phyloP scores from a whole-genome alignment of 2,797 vertebrate genomes.

The Lutjanus argentimaculatus region DNA sequence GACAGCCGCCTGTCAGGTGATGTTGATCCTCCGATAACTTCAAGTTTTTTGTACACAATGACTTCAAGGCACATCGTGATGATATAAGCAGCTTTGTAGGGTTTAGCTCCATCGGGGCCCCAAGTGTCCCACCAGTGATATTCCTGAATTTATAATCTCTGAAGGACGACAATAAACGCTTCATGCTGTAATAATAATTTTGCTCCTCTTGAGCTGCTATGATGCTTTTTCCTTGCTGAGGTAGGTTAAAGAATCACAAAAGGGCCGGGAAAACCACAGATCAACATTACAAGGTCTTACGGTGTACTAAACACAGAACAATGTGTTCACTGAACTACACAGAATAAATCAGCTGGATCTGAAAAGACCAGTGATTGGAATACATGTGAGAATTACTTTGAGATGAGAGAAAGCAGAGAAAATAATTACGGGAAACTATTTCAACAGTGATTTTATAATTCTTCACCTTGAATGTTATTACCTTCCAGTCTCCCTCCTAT shows the following conservation, averaged over 20 bases:
- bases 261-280: slow-evolving; percentile 13
- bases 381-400: background rate
- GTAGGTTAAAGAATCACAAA: slow-evolving; percentile 8
- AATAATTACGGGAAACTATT: background rate
- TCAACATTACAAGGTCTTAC: slow-evolving; percentile 21
- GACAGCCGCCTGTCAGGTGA: slow-evolving; percentile 49
- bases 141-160: slow-evolving; percentile 18
- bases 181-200: slow-evolving; percentile 13
- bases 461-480: background rate
- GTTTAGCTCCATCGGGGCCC: slow-evolving; percentile 4
- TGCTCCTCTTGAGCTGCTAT: background rate
- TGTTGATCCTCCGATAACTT: slow-evolving; percentile 54
- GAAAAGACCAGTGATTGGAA: background rate
- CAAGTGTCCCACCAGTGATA: background rate
- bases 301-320: background rate
- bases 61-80: slow-evolving; percentile 43
- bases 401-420: background rate
- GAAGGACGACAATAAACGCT: slow-evolving; percentile 21
- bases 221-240: background rate
- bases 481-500: background rate
- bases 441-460: background rate
- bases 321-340: background rate
- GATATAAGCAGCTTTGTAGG: slow-evolving; percentile 37
- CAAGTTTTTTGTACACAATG: slow-evolving; percentile 40
- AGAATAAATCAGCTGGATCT: background rate